Evolutionary conservation across 2,888 invertebrate species (phyloP).

Genomic region (Cryptocephalus primarius): DNA sequence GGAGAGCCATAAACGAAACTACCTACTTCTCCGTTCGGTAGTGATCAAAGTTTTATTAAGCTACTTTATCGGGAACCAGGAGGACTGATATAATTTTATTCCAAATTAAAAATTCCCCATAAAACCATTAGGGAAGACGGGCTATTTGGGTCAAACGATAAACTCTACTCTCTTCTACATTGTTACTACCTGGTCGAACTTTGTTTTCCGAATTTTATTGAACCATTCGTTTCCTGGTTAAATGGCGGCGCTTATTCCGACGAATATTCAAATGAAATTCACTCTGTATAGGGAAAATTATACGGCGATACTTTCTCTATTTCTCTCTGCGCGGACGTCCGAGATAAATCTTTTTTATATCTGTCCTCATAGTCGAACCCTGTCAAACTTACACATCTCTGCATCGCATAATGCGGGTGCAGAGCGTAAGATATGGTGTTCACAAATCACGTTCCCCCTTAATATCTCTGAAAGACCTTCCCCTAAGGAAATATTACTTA

Average conservation of each 20-base stretch:
- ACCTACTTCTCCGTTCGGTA: constrained; percentile 9
- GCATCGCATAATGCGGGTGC: background rate
- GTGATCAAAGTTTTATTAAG: constrained; percentile 29
- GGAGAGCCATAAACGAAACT: constrained; percentile 30
- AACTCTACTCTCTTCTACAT: constrained; percentile 3
- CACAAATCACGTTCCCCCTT: constrained; percentile 14
- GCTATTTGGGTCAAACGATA: constrained; percentile 1
- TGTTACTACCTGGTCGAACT: constrained; percentile 3
- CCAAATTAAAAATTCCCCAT: constrained; percentile 25
- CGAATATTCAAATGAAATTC: no score
- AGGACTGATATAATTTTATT: constrained; percentile 20
- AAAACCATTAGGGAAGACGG: constrained; percentile 16
- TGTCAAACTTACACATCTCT: background rate
- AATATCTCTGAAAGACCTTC: background rate
- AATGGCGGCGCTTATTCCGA: no score
- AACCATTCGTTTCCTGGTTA: no score
- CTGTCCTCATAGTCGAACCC: background rate
- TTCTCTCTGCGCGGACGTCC: no score
- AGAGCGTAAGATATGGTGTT: constrained; percentile 10
- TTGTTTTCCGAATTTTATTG: no score
- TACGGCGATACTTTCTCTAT: no score
- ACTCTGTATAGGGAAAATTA: no score
- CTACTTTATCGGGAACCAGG: constrained; percentile 21
- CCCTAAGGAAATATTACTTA: background rate
- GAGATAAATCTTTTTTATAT: background rate